Evolutionary conservation across 2,113 vertebrate species (phyloP).

Genomic region (Microcebus griseorufus): DNA sequence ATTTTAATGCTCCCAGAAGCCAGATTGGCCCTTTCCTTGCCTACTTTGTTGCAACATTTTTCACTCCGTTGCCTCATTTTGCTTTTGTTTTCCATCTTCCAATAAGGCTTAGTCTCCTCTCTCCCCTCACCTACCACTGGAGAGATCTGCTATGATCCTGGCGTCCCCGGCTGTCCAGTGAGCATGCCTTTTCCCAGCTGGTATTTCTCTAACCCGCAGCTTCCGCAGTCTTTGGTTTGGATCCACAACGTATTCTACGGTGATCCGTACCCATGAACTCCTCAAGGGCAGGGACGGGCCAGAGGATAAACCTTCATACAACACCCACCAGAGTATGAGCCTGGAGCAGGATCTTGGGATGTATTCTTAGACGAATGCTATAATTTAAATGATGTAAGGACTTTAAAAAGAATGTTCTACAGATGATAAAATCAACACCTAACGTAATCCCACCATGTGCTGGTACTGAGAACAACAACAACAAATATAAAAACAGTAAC

Average conservation of each 20-base stretch:
- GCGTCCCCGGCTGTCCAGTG: not conserved
- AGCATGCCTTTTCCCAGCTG: not conserved
- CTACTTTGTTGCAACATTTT: not conserved
- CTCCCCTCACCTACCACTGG: not conserved
- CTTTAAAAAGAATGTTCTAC: not conserved
- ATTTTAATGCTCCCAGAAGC: constrained; percentile 13
- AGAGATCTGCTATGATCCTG: accelerated
- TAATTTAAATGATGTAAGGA: not conserved
- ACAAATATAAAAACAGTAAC: not conserved
- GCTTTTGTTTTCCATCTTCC: not conserved
- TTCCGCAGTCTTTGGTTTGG: not conserved
- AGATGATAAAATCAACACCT: constrained; percentile 2
- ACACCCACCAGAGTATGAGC: not conserved
- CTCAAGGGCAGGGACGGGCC: too few species aligned
- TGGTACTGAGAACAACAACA: not conserved
- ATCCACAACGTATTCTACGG: not conserved
- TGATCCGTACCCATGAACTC: not conserved
- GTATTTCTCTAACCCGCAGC: not conserved
- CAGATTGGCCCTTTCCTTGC: constrained; percentile 30
- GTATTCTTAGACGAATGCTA: not conserved
- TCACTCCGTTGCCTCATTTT: not conserved
- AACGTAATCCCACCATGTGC: not conserved
- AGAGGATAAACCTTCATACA: not conserved
- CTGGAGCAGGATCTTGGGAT: not conserved
- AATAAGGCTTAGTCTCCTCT: not conserved